These are phyloP conservation scores for Drusus annulatus DNA, from an alignment of 1,140 invertebrate genomes.

Conservation along the genomic window DNA sequence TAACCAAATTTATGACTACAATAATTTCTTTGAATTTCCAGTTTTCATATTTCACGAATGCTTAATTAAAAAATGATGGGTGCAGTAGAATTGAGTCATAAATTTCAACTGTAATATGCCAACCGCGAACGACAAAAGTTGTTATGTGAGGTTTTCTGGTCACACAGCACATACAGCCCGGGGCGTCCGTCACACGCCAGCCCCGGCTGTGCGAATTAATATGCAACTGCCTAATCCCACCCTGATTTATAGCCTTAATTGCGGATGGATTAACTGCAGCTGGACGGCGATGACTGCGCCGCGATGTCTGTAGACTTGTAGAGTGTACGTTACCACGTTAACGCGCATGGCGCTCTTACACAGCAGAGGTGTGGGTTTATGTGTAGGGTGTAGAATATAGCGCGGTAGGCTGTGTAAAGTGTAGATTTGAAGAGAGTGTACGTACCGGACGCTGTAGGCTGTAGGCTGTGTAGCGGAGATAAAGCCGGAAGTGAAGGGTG, in stretches of 20 bases:
- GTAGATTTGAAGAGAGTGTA: too few species aligned
- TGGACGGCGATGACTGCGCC: slow-evolving; percentile 11
- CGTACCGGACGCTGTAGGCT: slow-evolving; percentile 3
- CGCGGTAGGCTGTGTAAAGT: too few species aligned
- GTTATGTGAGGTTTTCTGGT: not conserved
- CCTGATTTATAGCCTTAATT: slow-evolving; percentile 74
- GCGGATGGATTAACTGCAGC: slow-evolving; percentile 69
- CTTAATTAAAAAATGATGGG: too few species aligned
- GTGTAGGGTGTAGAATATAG: too few species aligned
- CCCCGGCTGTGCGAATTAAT: slow-evolving; percentile 50
- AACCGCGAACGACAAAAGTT: slow-evolving; percentile 20
- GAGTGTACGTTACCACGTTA: too few species aligned
- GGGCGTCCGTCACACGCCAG: slow-evolving; percentile 12
- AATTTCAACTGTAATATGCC: not conserved
- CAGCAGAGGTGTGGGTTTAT: too few species aligned
- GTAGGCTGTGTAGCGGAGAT: slow-evolving; percentile 33
- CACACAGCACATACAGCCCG: not conserved
- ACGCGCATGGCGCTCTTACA: too few species aligned
- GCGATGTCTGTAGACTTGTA: not conserved
- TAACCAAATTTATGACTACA: too few species aligned
- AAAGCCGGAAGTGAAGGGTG: slow-evolving; percentile 45
- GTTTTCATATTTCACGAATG: too few species aligned
- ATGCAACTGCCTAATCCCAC: slow-evolving; percentile 61
- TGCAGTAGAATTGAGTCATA: too few species aligned
- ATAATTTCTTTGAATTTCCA: too few species aligned